Conservation (phyloP, 2,113 vertebrate genomes). For the Probosciger aterrimus region DNA sequence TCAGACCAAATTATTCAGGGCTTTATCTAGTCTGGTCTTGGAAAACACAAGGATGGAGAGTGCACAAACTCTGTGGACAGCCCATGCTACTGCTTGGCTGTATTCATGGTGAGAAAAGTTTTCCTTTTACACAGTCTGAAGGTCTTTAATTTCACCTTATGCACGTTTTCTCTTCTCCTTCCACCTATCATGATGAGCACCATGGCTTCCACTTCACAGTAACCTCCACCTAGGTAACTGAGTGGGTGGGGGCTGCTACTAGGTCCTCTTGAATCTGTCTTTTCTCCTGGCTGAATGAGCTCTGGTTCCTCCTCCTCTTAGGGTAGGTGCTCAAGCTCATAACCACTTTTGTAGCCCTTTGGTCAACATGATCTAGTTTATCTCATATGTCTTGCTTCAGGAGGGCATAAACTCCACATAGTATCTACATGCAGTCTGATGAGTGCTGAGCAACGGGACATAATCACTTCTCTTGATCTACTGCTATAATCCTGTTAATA, state of each 20-base stretch:
- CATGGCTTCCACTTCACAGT: not conserved
- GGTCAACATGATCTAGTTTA: not conserved
- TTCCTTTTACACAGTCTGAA: not conserved
- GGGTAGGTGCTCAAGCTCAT: not conserved
- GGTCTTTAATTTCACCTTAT: not conserved
- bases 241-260: fast-evolving
- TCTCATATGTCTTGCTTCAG: not conserved
- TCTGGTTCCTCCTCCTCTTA: not conserved
- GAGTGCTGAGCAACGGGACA: not conserved
- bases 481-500: not conserved
- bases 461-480: not conserved
- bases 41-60: not conserved
- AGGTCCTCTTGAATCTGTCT: not conserved
- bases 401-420: not conserved
- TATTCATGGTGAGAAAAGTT: not conserved
- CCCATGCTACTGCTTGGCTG: not conserved
- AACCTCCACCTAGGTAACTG: not conserved
- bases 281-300: not conserved
- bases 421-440: not conserved
- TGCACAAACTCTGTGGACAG: not conserved
- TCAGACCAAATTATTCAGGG: not conserved
- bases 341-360: not conserved
- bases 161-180: not conserved
- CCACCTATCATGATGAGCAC: not conserved
- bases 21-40: not conserved